Evolutionary conservation across 2,113 vertebrate species (phyloP).

Genomic region (Eulacestoma nigropectus): DNA sequence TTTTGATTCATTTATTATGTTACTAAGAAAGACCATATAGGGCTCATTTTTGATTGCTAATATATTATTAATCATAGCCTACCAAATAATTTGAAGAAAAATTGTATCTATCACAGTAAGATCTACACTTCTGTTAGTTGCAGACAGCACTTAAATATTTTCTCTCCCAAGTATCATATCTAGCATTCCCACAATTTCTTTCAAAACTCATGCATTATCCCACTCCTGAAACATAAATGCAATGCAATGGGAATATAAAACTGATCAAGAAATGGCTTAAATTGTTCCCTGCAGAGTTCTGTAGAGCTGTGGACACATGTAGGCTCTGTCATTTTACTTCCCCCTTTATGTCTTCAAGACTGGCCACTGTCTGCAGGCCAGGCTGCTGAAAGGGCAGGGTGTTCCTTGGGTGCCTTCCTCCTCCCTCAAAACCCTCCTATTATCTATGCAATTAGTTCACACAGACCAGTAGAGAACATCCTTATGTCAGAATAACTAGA

Average conservation of each 20-base stretch:
- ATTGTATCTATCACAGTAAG: not conserved
- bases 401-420: not conserved
- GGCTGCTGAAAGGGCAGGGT: not conserved
- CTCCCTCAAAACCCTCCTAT: not conserved
- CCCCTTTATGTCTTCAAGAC: not conserved
- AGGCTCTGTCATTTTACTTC: not conserved
- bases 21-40: not conserved
- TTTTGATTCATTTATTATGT: not conserved
- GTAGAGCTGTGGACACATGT: not conserved
- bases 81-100: not conserved
- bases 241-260: not conserved
- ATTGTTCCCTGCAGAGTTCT: not conserved
- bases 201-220: not conserved
- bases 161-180: not conserved
- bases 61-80: not conserved
- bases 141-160: not conserved
- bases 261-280: not conserved
- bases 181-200: not conserved
- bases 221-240: not conserved
- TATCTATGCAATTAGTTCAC: not conserved
- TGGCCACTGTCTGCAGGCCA: rapidly evolving
- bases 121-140: not conserved
- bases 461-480: not conserved
- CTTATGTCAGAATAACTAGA: not conserved
- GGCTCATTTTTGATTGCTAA: not conserved